phyloP scores from a whole-genome alignment of 2,113 vertebrate species.

The Gila orcuttii region DNA sequence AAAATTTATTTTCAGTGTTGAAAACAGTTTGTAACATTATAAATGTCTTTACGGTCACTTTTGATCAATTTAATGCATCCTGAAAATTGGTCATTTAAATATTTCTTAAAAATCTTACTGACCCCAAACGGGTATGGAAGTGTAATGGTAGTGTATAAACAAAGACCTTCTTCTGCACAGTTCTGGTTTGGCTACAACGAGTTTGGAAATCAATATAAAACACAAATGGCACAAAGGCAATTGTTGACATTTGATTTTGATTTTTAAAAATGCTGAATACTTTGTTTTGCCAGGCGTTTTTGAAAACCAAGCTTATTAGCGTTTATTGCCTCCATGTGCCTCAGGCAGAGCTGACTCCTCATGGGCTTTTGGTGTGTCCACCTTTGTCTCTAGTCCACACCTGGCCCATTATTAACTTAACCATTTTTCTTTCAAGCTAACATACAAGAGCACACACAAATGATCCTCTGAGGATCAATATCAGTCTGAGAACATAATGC shows the following conservation, averaged over 20 bases:
- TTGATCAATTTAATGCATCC: neutral
- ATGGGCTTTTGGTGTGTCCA: constrained; percentile 26
- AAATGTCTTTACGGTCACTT: neutral
- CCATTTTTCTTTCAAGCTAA: neutral
- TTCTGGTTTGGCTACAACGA: neutral
- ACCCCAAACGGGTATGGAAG: no score
- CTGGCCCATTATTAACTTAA: constrained; percentile 24
- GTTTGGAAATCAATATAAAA: constrained; percentile 7
- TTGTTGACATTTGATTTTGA: neutral
- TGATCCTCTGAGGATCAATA: neutral
- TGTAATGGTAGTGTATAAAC: neutral
- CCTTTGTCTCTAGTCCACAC: constrained; percentile 12
- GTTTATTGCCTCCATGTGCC: constrained; percentile 10
- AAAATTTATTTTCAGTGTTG: no score
- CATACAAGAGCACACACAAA: neutral
- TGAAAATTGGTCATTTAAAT: no score
- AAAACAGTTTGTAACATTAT: no score
- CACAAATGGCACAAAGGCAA: neutral
- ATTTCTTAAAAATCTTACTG: no score
- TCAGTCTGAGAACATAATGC: neutral
- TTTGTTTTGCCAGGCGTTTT: neutral
- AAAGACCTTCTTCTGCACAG: neutral
- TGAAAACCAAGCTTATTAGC: constrained; percentile 1
- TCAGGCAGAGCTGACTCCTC: neutral
- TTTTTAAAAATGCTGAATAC: neutral